A percentile compares a stretch with the other conserved stretches of the same genome.
Evolutionary conservation across 2,888 invertebrate species (phyloP).

Genomic region (Limenitis camilla): DNA sequence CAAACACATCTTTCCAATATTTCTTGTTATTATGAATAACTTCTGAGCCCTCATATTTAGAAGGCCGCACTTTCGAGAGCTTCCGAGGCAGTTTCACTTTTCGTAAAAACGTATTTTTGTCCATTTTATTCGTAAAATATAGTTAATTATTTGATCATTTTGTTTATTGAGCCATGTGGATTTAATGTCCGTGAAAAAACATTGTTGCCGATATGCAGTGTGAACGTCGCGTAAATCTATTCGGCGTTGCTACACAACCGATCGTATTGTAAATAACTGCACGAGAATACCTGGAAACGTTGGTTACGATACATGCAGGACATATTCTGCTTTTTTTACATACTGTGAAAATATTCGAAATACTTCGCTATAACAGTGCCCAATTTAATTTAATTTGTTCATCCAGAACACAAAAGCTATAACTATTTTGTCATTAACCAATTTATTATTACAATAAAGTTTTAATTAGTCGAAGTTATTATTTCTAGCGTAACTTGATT

Average conservation of each 20-base stretch:
- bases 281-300: constrained; percentile 22
- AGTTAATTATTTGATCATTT: constrained; percentile 16
- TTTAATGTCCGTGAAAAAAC: constrained; percentile 25
- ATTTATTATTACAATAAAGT: no score
- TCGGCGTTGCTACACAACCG: constrained; percentile 26
- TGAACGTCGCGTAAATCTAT: constrained; percentile 24
- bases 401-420: neutral
- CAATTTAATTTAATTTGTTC: constrained; percentile 8
- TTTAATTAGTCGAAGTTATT: no score
- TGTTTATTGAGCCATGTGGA: constrained; percentile 23
- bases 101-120: constrained; percentile 2
- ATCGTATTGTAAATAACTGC: constrained; percentile 26
- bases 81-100: constrained; percentile 39
- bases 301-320: constrained; percentile 20
- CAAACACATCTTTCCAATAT: constrained; percentile 54
- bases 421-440: no score
- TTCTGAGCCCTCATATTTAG: constrained; percentile 43
- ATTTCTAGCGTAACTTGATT: no score
- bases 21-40: constrained; percentile 47
- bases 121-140: constrained; percentile 2
- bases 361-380: constrained; percentile 11
- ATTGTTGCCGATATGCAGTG: constrained; percentile 22
- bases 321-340: constrained; percentile 20
- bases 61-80: constrained; percentile 43
- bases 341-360: constrained; percentile 18